Evolutionary conservation across 2,888 invertebrate species (phyloP).

Genomic region (Steinernema scapterisci): DNA sequence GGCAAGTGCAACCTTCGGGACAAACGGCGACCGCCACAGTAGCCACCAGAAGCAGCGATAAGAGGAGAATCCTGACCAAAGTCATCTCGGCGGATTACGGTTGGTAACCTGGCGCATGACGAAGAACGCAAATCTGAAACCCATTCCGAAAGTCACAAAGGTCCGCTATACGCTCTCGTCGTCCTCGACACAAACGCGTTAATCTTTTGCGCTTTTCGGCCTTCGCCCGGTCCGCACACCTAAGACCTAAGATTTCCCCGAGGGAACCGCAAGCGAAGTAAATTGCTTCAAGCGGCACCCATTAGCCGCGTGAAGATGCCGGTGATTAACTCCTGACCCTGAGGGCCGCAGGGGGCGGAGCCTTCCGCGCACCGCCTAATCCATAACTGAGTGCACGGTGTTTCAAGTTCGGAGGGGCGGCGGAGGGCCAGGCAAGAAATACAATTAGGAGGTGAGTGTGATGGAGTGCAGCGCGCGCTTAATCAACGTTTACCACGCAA

Average conservation of each 20-base stretch:
- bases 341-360: not conserved
- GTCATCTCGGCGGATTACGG: conserved; percentile 20
- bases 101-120: not conserved
- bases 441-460: conserved; percentile 32
- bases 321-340: conserved; percentile 25
- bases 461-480: conserved; percentile 23
- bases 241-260: not conserved
- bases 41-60: conserved; percentile 2
- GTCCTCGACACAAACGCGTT: conserved; percentile 3
- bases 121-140: not conserved
- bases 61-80: not conserved
- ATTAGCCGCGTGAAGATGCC: conserved; percentile 31
- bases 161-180: not conserved
- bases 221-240: not conserved
- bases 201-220: conserved; percentile 24
- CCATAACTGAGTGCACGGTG: not conserved
- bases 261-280: conserved; percentile 19
- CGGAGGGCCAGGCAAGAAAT: conserved; percentile 1
- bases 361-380: not conserved
- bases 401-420: conserved; percentile 2
- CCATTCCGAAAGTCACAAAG: not conserved
- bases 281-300: conserved; percentile 24
- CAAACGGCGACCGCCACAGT: conserved; percentile 30
- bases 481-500: conserved; percentile 31
- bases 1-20: conserved; percentile 40